These are phyloP conservation scores for Morelia viridis DNA, from an alignment of 2,797 vertebrate species.

Conservation along the genomic window DNA sequence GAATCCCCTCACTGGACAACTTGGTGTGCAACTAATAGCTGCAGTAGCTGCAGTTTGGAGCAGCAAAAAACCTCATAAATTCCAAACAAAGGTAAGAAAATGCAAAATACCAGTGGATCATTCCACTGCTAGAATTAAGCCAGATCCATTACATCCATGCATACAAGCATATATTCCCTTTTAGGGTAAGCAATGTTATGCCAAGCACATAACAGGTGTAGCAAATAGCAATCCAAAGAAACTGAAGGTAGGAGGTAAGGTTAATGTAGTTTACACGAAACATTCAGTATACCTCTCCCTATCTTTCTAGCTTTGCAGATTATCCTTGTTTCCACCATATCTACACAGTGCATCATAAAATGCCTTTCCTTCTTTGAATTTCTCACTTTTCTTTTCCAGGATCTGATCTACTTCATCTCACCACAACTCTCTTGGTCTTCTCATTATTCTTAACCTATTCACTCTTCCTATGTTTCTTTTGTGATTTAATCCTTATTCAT, in stretches of 20 bases:
- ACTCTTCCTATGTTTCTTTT: background rate
- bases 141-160: background rate
- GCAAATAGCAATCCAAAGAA: background rate
- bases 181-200: background rate
- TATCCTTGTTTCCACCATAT: background rate
- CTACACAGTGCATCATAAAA: background rate
- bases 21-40: conserved; percentile 88
- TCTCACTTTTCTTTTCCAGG: background rate
- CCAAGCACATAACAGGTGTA: background rate
- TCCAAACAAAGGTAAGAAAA: conserved; percentile 80
- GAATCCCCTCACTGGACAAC: conserved; percentile 84
- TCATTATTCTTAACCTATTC: background rate
- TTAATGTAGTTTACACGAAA: background rate
- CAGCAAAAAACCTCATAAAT: conserved; percentile 82
- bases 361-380: background rate
- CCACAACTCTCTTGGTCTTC: background rate
- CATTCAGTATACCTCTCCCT: background rate
- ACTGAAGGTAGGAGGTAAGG: background rate
- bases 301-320: background rate
- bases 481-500: background rate
- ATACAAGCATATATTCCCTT: background rate
- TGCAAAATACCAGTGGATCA: background rate
- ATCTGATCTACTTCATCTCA: background rate
- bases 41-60: conserved; percentile 90
- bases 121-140: background rate